phyloP scores from a whole-genome alignment of 2,888 invertebrate species.

The Drosophila kambysellisi region DNA sequence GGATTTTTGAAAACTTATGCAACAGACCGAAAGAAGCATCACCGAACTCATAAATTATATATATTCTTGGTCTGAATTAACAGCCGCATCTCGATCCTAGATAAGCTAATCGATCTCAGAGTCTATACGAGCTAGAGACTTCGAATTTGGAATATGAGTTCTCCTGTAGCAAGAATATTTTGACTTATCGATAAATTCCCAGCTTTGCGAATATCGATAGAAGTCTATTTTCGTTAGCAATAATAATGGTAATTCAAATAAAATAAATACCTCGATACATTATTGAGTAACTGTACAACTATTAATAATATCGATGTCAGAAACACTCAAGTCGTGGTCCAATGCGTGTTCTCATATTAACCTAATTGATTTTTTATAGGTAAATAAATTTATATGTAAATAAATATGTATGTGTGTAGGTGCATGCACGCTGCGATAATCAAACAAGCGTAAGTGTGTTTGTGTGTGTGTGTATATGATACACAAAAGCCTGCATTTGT shows the following conservation, averaged over 20 bases:
- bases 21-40: neutral
- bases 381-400: neutral
- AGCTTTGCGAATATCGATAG: neutral
- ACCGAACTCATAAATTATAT: neutral
- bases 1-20: neutral
- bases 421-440: neutral
- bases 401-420: neutral
- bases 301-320: neutral
- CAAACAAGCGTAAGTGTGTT: neutral
- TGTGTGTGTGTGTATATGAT: neutral
- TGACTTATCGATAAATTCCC: neutral
- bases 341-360: neutral
- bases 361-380: neutral
- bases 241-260: neutral
- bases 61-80: neutral
- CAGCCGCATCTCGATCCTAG: neutral
- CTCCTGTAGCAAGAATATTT: neutral
- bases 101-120: neutral
- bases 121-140: neutral
- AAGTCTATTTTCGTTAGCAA: neutral
- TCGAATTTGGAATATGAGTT: neutral
- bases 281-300: neutral
- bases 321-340: neutral
- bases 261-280: neutral
- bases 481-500: neutral